Evolutionary conservation across 2,888 invertebrate genomes (phyloP).

Genomic region (Lepidochitona cinerea): DNA sequence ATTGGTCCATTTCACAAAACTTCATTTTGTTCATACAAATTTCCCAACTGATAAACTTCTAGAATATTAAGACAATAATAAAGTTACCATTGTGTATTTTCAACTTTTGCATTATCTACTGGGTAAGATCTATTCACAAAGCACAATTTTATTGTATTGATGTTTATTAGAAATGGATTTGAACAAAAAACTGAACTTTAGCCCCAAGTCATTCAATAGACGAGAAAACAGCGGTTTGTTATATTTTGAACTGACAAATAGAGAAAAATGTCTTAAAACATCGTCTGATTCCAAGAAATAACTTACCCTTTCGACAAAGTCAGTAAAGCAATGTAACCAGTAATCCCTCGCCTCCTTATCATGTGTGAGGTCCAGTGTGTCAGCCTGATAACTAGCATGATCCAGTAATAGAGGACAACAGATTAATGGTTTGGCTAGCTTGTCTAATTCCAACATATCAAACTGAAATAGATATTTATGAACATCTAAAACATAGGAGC

Average conservation of each 20-base stretch:
- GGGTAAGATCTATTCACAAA: too few relatives aligned
- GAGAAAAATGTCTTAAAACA: not conserved
- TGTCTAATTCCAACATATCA: conserved; percentile 76
- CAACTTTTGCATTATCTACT: too few relatives aligned
- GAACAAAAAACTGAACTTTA: too few relatives aligned
- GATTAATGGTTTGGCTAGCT: conserved; percentile 75
- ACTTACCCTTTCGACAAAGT: conserved; percentile 80
- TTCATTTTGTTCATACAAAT: too few relatives aligned
- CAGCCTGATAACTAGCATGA: conserved; percentile 87
- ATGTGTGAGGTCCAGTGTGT: conserved; percentile 89
- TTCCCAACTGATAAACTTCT: too few relatives aligned
- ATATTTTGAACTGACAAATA: not conserved
- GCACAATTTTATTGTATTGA: too few relatives aligned
- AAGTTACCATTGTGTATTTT: too few relatives aligned
- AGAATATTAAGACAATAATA: too few relatives aligned
- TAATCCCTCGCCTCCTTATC: conserved; percentile 88
- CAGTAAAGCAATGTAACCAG: conserved; percentile 93
- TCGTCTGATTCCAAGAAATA: too few relatives aligned
- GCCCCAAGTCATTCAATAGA: too few relatives aligned
- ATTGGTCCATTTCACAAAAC: too few relatives aligned
- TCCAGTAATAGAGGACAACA: conserved; percentile 84
- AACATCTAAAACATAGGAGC: not conserved
- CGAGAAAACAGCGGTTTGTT: not conserved
- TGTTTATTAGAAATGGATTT: too few relatives aligned
- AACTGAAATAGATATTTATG: conserved; percentile 55